Evolutionary conservation across 2,888 invertebrate genomes (phyloP), one percentile per base, ranked within the genome.

Genomic region (Catocala fraxini): DNA sequence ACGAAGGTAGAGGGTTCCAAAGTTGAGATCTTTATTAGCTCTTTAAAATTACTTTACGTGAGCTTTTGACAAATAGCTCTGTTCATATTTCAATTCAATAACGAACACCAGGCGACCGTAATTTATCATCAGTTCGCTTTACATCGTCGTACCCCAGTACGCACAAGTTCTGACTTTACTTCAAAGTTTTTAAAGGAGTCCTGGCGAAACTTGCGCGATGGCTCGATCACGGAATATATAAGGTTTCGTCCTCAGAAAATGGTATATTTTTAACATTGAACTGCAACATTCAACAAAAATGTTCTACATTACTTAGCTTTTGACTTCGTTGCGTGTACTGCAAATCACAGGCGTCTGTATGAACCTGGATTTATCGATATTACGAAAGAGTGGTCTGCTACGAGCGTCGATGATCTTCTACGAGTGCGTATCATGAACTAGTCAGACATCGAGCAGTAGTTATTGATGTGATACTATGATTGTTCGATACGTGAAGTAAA

Each of bases 201-300:
- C 46, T 45, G 57, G 68, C 63, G 60, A 72, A 71, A 71, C 56
- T 71, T 75, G n/a, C n/a, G 11, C 55, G 51, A 71, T 60, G 56
- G 58, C 58, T 60, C 34, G 63, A 71, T 75, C 47, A 47, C 46
- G 13, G 9, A 5, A 42, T 15, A 42, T 11, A 43, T 53, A 53
- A 53, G 42, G 52, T 10, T 12, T 41, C 33, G 42, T 53, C n/a
- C 33, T 6, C 43, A 2, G 42, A 9, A 12, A 42, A 43, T 6
- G 7, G 25, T 43, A 25, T 33, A 5, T 25, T 4, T 25, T 25
- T 25, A 25, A 25, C 25, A 25, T 25, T 25, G 25, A 25, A 25
- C 4, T 25, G 25, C 25, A 25, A 25, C 25, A 25, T 25, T 3
- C 25, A 25, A 25, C 3, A 4, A 4, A 25, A 25, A 25, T 25